Percentiles rank a stretch among this genome's conserved stretches.
Conservation (phyloP, 1,140 invertebrate species). For the Pseudobourletiella spinata region DNA sequence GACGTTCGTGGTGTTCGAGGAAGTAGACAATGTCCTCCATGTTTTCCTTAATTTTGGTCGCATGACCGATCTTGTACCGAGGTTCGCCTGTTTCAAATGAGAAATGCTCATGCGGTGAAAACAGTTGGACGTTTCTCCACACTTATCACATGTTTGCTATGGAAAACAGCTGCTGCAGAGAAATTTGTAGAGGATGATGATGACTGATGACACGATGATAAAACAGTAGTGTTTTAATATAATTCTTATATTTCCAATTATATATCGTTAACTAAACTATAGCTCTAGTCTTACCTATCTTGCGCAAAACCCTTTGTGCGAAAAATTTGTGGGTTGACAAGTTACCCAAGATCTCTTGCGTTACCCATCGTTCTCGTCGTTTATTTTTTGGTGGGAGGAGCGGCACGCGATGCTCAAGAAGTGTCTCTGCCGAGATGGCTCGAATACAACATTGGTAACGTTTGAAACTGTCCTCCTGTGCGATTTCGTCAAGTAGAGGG, state of each 20-base stretch:
- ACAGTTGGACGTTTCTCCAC: no score
- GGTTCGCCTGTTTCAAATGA: not conserved
- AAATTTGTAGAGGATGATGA: no score
- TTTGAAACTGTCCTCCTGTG: not conserved
- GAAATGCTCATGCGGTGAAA: no score
- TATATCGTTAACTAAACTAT: no score
- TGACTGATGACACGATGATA: no score
- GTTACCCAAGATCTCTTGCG: not conserved
- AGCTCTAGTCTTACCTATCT: no score
- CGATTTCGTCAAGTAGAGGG: constrained; percentile 5
- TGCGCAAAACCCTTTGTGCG: not conserved
- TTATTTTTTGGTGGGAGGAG: not conserved
- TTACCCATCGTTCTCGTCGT: not conserved
- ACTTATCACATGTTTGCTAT: no score
- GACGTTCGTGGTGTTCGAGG: not conserved
- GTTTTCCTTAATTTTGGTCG: not conserved
- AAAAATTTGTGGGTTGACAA: not conserved
- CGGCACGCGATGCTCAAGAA: not conserved
- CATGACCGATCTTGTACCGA: not conserved
- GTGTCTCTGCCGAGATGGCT: not conserved
- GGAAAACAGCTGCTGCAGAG: no score
- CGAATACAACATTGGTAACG: constrained; percentile 1
- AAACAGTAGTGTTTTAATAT: no score
- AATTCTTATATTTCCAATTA: no score
- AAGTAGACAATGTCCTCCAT: not conserved